Evolutionary conservation across 1,140 invertebrate genomes (phyloP), one percentile per base, ranked within the genome.

Genomic region (Gryon sp.): DNA sequence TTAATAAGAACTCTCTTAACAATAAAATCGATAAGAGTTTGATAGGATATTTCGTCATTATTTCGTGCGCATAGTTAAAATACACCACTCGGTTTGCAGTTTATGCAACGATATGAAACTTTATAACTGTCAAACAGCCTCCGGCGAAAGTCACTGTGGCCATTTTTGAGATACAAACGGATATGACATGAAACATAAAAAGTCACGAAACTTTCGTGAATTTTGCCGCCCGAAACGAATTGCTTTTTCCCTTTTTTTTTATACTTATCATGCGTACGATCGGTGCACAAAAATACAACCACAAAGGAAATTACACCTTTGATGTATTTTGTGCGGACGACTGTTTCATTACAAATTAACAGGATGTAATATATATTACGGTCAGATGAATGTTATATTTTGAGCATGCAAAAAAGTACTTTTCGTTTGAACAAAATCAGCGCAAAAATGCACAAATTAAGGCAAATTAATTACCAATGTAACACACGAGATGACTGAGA

Each of bases 21-120:
- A 65, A 72, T 66, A 53, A 66, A 75, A 75, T 79, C 66, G 72
- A 75, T 79, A 75, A 63, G 66, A 72, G 68, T 68, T 12, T 30
- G 40, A 14, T 34, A 11, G 45, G 30, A 59, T n/a, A 22, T 63
- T 73, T 66, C 68, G 24, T 41, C 14, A 41, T 55, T 41, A 26
- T 69, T 68, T 50, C 12, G 9, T n/a, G 75, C 11, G 28, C 62
- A 46, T 46, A 32, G 40, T 19, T 76, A 45, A 57, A 78, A 63
- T 38, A 26, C 55, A 22, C 57, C 43, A 18, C 63, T 57, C 24
- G 40, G 45, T 53, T n/a, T 18, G 12, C 36, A 30, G 48, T 43
- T n/a, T n/a, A n/a, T n/a, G 36, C 74, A 53, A 60, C 41, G 68
- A 24, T 59, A 78, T 78, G 70, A 78, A 78, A 75, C 45, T 78